phyloP scores from a whole-genome alignment of 2,888 invertebrate genomes.

The Calameuta filiformis region DNA sequence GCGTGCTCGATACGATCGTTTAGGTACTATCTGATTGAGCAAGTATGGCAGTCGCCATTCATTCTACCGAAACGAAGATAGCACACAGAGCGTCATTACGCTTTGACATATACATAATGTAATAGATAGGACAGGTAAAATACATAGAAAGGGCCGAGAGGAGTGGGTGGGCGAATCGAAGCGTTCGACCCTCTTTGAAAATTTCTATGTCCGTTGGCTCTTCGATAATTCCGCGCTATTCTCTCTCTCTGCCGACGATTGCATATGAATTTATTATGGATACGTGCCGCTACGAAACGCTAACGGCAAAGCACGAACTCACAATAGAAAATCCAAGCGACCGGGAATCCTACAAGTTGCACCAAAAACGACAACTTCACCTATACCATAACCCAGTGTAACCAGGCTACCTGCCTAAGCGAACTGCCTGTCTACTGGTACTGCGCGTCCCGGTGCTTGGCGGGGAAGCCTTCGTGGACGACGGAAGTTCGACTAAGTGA shows the following conservation, averaged over 20 bases:
- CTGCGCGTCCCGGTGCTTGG: not conserved
- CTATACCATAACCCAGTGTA: not conserved
- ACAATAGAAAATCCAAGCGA: conserved; percentile 20
- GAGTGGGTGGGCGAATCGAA: not conserved
- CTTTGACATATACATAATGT: not conserved
- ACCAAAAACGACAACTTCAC: conserved; percentile 24
- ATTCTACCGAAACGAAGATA: not conserved
- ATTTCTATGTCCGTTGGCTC: not conserved
- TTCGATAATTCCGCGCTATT: not conserved
- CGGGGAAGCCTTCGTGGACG: conserved; percentile 32
- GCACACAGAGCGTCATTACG: not conserved
- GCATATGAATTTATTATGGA: not conserved
- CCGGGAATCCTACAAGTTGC: conserved; percentile 48
- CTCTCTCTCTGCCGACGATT: not conserved
- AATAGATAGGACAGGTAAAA: not conserved
- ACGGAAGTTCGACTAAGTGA: conserved; percentile 37
- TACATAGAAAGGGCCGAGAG: not conserved
- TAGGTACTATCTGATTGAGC: not conserved
- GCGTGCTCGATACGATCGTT: not conserved
- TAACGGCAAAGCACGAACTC: conserved; percentile 13
- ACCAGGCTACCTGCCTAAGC: not conserved
- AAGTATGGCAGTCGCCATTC: not conserved
- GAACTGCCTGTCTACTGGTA: not conserved
- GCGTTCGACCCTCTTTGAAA: not conserved
- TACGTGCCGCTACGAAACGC: not conserved